These are phyloP conservation scores for Urophycis tenuis DNA, from an alignment of 2,797 vertebrate species.

Conservation along the genomic window DNA sequence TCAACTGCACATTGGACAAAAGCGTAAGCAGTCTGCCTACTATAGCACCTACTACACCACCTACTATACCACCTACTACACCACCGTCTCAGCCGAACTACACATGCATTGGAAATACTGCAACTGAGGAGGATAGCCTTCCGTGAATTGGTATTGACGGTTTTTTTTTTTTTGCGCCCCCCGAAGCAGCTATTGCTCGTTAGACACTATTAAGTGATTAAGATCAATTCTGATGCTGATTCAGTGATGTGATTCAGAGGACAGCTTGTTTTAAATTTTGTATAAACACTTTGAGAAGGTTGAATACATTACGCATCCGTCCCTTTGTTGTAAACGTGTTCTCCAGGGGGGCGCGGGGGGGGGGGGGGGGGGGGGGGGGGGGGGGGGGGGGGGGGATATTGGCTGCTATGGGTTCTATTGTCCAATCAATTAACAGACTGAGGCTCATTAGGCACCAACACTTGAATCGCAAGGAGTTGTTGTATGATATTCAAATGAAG, in stretches of 20 bases:
- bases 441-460: slow-evolving; percentile 31
- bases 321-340: slow-evolving; percentile 24
- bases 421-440: slow-evolving; percentile 39
- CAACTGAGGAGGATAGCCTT: neutral
- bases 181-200: neutral
- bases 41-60: neutral
- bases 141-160: neutral
- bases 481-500: slow-evolving; percentile 40
- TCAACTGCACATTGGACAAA: neutral
- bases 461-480: slow-evolving; percentile 27
- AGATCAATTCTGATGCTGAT: neutral
- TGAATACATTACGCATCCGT: slow-evolving; percentile 36
- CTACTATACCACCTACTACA: neutral
- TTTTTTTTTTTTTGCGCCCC: no score
- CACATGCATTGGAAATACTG: neutral
- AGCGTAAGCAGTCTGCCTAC: neutral
- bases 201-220: neutral
- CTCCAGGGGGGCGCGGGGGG: neutral
- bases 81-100: neutral
- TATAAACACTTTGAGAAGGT: slow-evolving; percentile 29
- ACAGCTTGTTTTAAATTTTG: slow-evolving; percentile 8
- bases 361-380: no score
- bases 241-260: slow-evolving; percentile 3
- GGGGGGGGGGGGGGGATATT: no score
- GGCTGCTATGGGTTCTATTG: slow-evolving; percentile 21